A percentile compares a stretch with the other conserved stretches of the same genome.
These are phyloP conservation scores for Distichodus sexfasciatus DNA, from an alignment of 2,797 vertebrate species.

Conservation along the genomic window DNA sequence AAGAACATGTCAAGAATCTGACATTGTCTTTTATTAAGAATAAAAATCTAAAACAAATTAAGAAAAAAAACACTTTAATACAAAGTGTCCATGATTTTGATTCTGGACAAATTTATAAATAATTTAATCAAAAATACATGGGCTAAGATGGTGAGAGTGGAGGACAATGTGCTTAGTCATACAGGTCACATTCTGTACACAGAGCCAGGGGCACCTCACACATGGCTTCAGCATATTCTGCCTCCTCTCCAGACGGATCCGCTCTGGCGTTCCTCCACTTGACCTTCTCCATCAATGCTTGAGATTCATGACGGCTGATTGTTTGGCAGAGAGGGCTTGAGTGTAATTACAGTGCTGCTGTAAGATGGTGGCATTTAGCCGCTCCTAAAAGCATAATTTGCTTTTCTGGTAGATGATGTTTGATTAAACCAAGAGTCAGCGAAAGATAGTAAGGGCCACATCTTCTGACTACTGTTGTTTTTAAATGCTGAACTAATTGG, in stretches of 20 bases:
- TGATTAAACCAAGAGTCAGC: slow-evolving; percentile 1
- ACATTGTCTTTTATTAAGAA: too few species aligned
- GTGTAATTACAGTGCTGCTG: slow-evolving; percentile 19
- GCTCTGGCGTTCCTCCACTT: background rate
- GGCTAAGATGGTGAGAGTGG: background rate
- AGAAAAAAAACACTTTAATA: too few species aligned
- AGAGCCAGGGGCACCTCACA: background rate
- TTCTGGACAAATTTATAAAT: too few species aligned
- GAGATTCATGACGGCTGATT: background rate
- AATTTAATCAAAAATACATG: too few species aligned
- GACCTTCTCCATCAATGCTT: slow-evolving; percentile 13
- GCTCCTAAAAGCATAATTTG: slow-evolving; percentile 21
- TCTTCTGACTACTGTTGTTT: too few species aligned
- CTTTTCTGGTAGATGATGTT: background rate
- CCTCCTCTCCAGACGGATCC: background rate
- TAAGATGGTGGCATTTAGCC: slow-evolving; percentile 33
- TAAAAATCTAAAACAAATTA: too few species aligned
- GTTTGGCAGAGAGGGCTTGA: slow-evolving; percentile 4
- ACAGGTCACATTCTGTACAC: background rate
- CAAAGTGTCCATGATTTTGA: too few species aligned
- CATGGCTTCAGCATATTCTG: too few species aligned
- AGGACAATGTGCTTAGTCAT: background rate
- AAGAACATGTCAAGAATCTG: too few species aligned
- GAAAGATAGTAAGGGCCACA: background rate
- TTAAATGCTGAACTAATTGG: background rate